phyloP scores from a whole-genome alignment of 2,888 invertebrate species.

The Steinernema hermaphroditum region DNA sequence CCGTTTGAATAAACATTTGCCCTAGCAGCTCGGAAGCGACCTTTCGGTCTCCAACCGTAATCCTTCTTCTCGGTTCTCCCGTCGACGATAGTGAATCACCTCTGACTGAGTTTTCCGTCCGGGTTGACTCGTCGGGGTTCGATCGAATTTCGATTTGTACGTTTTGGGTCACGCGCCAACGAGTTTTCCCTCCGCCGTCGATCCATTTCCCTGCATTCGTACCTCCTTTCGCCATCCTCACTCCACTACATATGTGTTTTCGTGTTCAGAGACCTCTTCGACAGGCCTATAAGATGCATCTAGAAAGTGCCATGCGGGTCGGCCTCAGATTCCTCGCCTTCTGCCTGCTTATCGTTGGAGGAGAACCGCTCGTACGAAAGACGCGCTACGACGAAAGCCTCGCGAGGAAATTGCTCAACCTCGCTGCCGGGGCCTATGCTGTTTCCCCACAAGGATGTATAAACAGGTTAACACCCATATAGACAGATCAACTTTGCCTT shows the following conservation, averaged over 20 bases:
- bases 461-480: constrained; percentile 43
- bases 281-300: too few species aligned
- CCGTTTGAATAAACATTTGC: constrained; percentile 4
- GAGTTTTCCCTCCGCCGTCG: background rate
- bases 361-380: background rate
- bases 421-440: constrained; percentile 56
- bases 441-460: constrained; percentile 50
- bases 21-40: background rate
- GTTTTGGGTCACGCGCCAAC: background rate
- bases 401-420: constrained; percentile 44
- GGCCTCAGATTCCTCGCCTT: background rate
- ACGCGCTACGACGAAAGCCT: constrained; percentile 51
- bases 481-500: too few species aligned
- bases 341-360: background rate
- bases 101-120: background rate
- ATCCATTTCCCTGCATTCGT: too few species aligned
- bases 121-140: background rate
- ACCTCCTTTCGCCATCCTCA: too few species aligned
- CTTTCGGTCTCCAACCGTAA: background rate
- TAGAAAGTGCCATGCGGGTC: too few species aligned
- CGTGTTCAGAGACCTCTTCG: too few species aligned
- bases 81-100: background rate
- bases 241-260: too few species aligned
- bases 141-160: background rate
- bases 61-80: background rate